Evolutionary conservation across 2,113 vertebrate genomes (phyloP), one percentile per base, ranked within the genome.

Genomic region (Uria lomvia): DNA sequence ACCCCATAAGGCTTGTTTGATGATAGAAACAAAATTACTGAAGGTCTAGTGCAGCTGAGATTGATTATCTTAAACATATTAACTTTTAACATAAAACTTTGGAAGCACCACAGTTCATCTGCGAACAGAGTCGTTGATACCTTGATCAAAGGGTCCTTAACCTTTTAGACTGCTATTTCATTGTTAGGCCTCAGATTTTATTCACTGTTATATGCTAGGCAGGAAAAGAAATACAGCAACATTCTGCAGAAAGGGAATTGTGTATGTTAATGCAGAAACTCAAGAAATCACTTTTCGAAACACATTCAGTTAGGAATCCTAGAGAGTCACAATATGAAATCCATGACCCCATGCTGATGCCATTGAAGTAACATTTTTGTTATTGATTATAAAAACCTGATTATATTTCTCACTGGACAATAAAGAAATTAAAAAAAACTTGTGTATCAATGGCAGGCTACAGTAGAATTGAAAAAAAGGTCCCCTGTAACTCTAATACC

Each of bases 21-120:
- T 96, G 95, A 95, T 91, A 91, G 95, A 80, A 96, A 87, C 81
- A 84, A 91, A 97, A 97, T 96, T 91, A 92, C 93, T 18, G 32
- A 83, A 75, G 82, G 76, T 95, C 91, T 80, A 71, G 40, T 47
- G 36, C 94, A 78, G 82, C 45, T 56, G 88, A 96, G 96, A 67
- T 91, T 95, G 95, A 96, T 96, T 90, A 94, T 88, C 82, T 95
- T 92, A 94, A 94, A 34, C 74, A 50, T 83, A 83, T 94, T 94
- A 96, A 96, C 81, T 97, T 94, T 88, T 87, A 89, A 80, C n/a
- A 21, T 26, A 70, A 85, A 97, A 97, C 91, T 97, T 86, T 49
- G 60, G 86, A 84, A 92, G 56, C 58, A 72, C 65, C 82, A n/a
- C 24, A 20, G 77, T 88, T 82, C 21, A 9, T 83, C 84, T 52